Evolutionary conservation across 2,888 invertebrate genomes (phyloP), one percentile per base, ranked within the genome.

Genomic region (Hesperia comma): DNA sequence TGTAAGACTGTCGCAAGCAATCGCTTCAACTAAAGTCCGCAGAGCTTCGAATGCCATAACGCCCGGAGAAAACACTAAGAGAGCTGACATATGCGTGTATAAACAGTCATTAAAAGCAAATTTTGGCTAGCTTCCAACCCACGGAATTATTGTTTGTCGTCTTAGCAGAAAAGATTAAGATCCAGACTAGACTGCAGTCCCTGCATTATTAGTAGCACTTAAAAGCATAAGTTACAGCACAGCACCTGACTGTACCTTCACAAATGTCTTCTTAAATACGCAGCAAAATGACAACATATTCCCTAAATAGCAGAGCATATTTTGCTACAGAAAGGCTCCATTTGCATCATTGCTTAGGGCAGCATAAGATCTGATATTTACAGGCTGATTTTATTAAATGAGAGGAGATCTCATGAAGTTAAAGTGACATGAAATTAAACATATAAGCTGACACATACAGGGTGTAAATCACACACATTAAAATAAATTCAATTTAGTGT

Each of bases 61-160:
- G 58, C 46, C 75, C 72, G 78, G 75, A 80, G 73, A 78, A 79
- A 80, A 82, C 78, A 79, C 77, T 77, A 82, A 82, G 79, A 81
- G 79, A 84, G 72, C 79, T 80, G 81, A 85, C 84, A 82, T 87
- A 87, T 85, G 85, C 80, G 84, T 84, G 80, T 86, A 87, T 88
- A 86, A 88, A 86, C 80, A 87, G 87, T 88, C 87, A 91, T 92
- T 92, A 91, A 88, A 92, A 91, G 87, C 84, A 87, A 88, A 88
- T 87, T 84, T 87, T 92, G 92, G 92, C 89, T 40, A 43, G 56
- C 74, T 61, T 80, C 91, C 92, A 92, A 84, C 75, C 83, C 84
- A 79, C 84, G 84, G 79, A 86, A 85, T 87, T 87, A 88, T 87
- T 87, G 84, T 88, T 86, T 85, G 85, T 83, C 81, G 78, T 88